Base-by-base conservation (phyloP, 1,140 invertebrate species). In the Anthonomus grandis region DNA sequence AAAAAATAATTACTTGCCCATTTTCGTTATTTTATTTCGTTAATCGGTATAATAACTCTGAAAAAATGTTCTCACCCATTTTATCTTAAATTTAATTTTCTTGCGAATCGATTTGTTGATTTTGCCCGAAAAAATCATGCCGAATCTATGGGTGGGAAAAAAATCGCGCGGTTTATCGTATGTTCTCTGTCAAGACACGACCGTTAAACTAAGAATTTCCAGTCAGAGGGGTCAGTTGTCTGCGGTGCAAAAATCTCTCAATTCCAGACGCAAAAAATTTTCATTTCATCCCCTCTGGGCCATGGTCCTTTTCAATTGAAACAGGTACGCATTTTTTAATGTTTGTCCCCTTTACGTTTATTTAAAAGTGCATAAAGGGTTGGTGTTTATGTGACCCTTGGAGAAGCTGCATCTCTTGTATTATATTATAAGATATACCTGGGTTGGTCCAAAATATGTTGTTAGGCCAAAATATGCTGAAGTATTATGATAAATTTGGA, bases 311-410 rank as follows among this genome's bases (percentile, higher is more conserved):
- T 52, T 59, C 23, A 59, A 59, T 59, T 42, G 57, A 39, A 59
- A 59, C 57, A 59, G 57, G 57, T 59, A 59, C 37, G 44, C 17
- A 59, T 52, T 59, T n/a, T 59, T 59, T 59, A 59, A 59, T 52
- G 42, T 44, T 46, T 34, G 50, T 37, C 57, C 57, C 57, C 47
- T 25, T 49, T 44, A n/a, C n/a, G n/a, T n/a, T n/a, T n/a, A n/a
- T n/a, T n/a, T n/a, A n/a, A n/a, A n/a, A n/a, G n/a, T n/a, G n/a
- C n/a, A n/a, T n/a, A n/a, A n/a, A n/a, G n/a, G n/a, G n/a, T n/a
- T n/a, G n/a, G n/a, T n/a, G n/a, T n/a, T 15, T 8, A 13, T 44
- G 38, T 19, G 31, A 53, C 50, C 50, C 50, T 53, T 53, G n/a
- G n/a, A 12, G 18, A 10, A 23, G 22, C 19, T 24, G 42, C 19